These are phyloP conservation scores for Schizopygopsis malacanthus DNA, from an alignment of 2,797 vertebrate species.

Conservation along the genomic window DNA sequence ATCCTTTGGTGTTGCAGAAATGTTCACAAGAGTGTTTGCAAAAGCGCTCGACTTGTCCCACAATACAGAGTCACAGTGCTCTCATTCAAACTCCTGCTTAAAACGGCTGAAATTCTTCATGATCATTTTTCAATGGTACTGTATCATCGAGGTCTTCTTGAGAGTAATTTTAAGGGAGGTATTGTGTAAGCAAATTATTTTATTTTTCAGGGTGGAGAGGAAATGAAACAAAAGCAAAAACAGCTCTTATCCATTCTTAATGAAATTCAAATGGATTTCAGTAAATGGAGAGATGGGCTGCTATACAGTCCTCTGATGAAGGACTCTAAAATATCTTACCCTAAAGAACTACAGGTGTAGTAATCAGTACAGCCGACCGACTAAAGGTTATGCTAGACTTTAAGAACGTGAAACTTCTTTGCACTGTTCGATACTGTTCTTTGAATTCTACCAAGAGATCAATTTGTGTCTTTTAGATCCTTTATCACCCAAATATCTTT, in stretches of 20 bases:
- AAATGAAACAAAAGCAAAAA: slow-evolving; percentile 23
- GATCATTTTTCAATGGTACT: slow-evolving; percentile 62
- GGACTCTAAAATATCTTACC: slow-evolving; percentile 42
- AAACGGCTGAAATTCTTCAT: slow-evolving; percentile 63
- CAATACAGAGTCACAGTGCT: slow-evolving; percentile 59
- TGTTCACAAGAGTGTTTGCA: slow-evolving; percentile 53
- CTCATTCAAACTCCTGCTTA: slow-evolving; percentile 70
- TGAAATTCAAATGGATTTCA: slow-evolving; percentile 22
- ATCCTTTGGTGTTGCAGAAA: slow-evolving; percentile 56
- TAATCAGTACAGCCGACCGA: not conserved
- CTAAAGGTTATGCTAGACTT: not conserved
- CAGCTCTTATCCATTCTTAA: slow-evolving; percentile 17
- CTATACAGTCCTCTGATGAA: slow-evolving; percentile 50
- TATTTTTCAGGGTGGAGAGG: slow-evolving; percentile 37
- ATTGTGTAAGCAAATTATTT: not conserved
- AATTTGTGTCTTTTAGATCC: not conserved
- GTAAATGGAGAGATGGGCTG: slow-evolving; percentile 61
- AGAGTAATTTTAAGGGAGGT: not conserved
- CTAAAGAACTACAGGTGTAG: slow-evolving; percentile 72
- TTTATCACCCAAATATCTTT: not conserved
- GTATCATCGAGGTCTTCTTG: not conserved
- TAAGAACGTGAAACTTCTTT: not conserved
- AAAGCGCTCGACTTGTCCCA: not conserved
- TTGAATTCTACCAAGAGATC: not conserved
- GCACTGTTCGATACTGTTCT: not conserved